phyloP scores from a whole-genome alignment of 2,888 invertebrate species.

The Oscheius sp. region DNA sequence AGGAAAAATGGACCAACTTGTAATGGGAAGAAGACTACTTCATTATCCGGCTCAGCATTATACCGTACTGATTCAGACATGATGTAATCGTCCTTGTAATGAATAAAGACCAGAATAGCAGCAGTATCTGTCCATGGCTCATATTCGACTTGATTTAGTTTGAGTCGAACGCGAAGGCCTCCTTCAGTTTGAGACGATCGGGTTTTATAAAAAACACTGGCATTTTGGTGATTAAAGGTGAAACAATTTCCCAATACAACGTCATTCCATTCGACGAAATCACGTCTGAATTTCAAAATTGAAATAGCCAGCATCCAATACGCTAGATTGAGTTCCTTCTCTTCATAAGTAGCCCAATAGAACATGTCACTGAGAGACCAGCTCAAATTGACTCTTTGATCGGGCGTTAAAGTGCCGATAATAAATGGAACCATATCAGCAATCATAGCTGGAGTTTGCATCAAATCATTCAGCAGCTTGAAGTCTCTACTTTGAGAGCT shows the following conservation, averaged over 20 bases:
- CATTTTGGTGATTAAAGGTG: slow-evolving; percentile 51
- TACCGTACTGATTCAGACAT: slow-evolving; percentile 56
- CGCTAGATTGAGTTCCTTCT: slow-evolving; percentile 38
- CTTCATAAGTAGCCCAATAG: slow-evolving; percentile 55
- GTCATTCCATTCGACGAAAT: slow-evolving; percentile 49
- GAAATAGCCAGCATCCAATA: not conserved
- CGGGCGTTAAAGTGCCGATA: slow-evolving; percentile 31
- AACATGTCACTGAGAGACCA: slow-evolving; percentile 54
- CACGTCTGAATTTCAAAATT: slow-evolving; percentile 28
- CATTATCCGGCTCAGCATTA: slow-evolving; percentile 33
- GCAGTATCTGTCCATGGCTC: slow-evolving; percentile 53
- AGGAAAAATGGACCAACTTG: not conserved
- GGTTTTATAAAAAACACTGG: slow-evolving; percentile 31
- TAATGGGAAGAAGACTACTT: not conserved
- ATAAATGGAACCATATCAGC: slow-evolving; percentile 57
- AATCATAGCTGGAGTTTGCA: slow-evolving; percentile 49
- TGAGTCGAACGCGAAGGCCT: slow-evolving; percentile 45
- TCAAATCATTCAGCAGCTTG: slow-evolving; percentile 48
- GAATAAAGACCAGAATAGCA: slow-evolving; percentile 51
- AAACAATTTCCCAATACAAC: slow-evolving; percentile 59
- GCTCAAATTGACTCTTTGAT: slow-evolving; percentile 35
- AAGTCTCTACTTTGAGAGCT: slow-evolving; percentile 10
- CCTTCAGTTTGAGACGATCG: slow-evolving; percentile 41
- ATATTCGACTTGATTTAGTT: slow-evolving; percentile 48
- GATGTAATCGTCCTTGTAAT: slow-evolving; percentile 44